These are phyloP conservation scores for Melanocharis versteri DNA, from an alignment of 2,113 vertebrate species.

Conservation along the genomic window DNA sequence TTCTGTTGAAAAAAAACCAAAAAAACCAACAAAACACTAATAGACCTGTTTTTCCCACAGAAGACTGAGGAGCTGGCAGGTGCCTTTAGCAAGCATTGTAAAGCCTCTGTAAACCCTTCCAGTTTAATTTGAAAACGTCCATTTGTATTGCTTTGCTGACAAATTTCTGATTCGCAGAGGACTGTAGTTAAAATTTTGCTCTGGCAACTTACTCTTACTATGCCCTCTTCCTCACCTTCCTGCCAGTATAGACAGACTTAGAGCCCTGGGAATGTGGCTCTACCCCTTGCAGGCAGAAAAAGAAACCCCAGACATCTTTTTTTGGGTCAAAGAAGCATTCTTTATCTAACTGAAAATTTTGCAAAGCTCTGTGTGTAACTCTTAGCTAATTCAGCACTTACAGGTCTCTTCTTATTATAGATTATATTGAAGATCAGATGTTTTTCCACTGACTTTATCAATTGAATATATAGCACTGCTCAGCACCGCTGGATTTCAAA, in stretches of 20 bases:
- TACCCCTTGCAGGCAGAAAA: neutral
- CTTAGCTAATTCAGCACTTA: neutral
- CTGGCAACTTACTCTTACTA: neutral
- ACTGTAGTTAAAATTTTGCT: neutral
- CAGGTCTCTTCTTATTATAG: neutral
- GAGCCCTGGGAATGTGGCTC: neutral
- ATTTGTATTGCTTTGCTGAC: neutral
- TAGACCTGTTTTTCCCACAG: neutral
- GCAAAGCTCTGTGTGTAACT: neutral
- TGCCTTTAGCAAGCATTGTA: neutral
- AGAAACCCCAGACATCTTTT: neutral
- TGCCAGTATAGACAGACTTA: neutral
- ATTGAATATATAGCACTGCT: neutral
- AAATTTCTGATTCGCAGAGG: neutral
- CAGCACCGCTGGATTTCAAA: neutral
- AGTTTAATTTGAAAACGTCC: neutral
- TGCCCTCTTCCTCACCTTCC: neutral
- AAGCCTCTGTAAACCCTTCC: neutral
- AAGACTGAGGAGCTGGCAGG: neutral
- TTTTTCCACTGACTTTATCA: neutral
- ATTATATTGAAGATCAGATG: neutral
- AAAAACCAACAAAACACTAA: neutral
- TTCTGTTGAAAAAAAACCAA: neutral
- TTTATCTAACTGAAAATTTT: neutral
- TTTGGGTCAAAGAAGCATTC: neutral